Evolutionary conservation across 2,888 invertebrate species (phyloP).

Genomic region (Hirtodrosophila duncani): DNA sequence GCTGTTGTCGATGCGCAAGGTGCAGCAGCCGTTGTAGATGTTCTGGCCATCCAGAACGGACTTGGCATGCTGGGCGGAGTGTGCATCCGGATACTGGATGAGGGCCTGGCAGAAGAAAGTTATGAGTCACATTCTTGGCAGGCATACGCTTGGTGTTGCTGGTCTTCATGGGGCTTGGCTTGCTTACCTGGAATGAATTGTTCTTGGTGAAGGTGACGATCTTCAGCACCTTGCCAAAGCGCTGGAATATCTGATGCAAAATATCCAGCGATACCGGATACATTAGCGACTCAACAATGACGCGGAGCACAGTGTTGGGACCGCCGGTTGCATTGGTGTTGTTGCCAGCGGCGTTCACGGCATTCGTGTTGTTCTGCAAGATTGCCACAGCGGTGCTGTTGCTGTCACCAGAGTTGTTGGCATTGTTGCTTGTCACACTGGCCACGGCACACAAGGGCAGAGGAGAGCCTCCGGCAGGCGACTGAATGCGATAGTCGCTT

Average conservation of each 20-base stretch:
- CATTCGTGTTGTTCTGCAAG: conserved; percentile 78
- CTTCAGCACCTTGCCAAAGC: conserved; percentile 98
- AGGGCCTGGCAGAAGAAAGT: conserved; percentile 86
- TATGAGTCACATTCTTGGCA: no score
- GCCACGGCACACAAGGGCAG: conserved; percentile 81
- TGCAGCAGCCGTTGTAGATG: conserved; percentile 99
- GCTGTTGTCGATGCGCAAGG: conserved; percentile 98
- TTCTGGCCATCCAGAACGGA: conserved; percentile 98
- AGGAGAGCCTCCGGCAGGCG: conserved; percentile 83
- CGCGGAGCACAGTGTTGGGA: conserved; percentile 96
- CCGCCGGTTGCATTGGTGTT: conserved; percentile 82
- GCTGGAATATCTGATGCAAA: conserved; percentile 97
- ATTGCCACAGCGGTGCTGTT: conserved; percentile 78
- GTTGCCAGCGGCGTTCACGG: conserved; percentile 78
- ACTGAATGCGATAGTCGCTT: conserved; percentile 84
- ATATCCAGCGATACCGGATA: conserved; percentile 99
- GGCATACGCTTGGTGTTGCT: no score
- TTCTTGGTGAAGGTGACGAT: conserved; percentile 99
- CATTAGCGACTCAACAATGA: conserved; percentile 99
- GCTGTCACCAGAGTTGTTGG: conserved; percentile 69
- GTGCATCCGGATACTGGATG: conserved; percentile 98
- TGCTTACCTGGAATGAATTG: conserved; percentile 84
- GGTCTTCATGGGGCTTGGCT: no score
- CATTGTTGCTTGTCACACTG: conserved; percentile 70
- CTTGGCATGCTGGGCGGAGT: conserved; percentile 98